These are phyloP conservation scores for Kryptolebias marmoratus DNA, from an alignment of 2,113 vertebrate genomes.

Conservation along the genomic window DNA sequence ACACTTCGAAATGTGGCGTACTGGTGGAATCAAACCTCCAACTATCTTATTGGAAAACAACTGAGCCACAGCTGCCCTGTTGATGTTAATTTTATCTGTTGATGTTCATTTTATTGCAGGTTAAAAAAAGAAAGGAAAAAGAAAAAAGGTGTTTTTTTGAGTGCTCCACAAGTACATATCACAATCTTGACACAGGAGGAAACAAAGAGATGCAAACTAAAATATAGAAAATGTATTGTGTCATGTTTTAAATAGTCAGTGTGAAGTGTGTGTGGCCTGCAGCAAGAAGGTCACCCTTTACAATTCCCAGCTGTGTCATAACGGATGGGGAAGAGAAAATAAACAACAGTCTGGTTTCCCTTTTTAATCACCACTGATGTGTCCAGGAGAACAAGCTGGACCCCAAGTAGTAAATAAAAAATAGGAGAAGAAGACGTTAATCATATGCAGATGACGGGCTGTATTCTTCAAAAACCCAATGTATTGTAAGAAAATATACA, in stretches of 20 bases:
- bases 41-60: too few relatives aligned
- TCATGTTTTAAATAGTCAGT: slow-evolving; percentile 46
- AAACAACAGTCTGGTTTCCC: slow-evolving; percentile 24
- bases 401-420: background rate
- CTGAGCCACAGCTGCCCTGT: too few relatives aligned
- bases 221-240: slow-evolving; percentile 29
- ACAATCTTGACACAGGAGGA: background rate
- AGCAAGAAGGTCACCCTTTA: slow-evolving; percentile 37
- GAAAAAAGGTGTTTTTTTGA: background rate
- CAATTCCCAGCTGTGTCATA: slow-evolving; percentile 35
- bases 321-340: slow-evolving; percentile 25
- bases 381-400: slow-evolving; percentile 17
- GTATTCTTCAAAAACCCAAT: too few relatives aligned
- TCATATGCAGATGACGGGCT: too few relatives aligned
- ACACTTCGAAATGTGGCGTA: too few relatives aligned
- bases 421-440: too few relatives aligned
- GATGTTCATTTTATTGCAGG: background rate
- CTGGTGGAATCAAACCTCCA: too few relatives aligned
- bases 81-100: background rate
- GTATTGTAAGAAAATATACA: too few relatives aligned
- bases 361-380: slow-evolving; percentile 23
- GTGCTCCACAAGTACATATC: slow-evolving; percentile 6
- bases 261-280: slow-evolving; percentile 29
- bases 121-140: background rate
- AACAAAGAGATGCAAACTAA: background rate